phyloP scores from a whole-genome alignment of 2,113 vertebrate species.

The Diphyllodes magnificus region DNA sequence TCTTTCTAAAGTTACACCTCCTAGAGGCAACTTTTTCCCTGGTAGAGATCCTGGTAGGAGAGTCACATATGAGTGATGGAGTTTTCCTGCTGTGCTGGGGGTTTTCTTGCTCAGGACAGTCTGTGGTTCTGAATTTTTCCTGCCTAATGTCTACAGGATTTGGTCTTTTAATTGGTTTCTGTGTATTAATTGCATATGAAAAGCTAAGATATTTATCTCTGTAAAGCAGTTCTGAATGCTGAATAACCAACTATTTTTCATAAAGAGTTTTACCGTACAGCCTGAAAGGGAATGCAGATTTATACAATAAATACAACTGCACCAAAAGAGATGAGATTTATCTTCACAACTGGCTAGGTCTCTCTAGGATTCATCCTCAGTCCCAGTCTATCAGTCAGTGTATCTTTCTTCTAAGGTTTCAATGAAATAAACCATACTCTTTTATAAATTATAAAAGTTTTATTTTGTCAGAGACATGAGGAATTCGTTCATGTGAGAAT shows the following conservation, averaged over 20 bases:
- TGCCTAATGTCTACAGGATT: slow-evolving; percentile 8
- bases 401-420: slow-evolving; percentile 35
- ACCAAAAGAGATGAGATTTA: slow-evolving; percentile 20
- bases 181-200: slow-evolving; percentile 49
- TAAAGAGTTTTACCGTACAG: neutral
- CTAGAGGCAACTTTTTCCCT: neutral
- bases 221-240: slow-evolving; percentile 10
- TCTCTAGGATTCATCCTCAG: slow-evolving; percentile 38
- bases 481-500: neutral
- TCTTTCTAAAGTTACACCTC: slow-evolving; percentile 3
- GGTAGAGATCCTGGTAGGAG: neutral
- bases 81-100: slow-evolving; percentile 18
- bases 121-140: slow-evolving; percentile 10
- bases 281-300: slow-evolving; percentile 26
- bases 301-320: slow-evolving; percentile 24
- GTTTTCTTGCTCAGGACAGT: neutral
- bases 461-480: slow-evolving; percentile 39
- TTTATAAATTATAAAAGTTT: slow-evolving; percentile 55
- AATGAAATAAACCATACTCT: slow-evolving; percentile 21
- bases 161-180: slow-evolving; percentile 55
- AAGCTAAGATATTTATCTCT: slow-evolving; percentile 46
- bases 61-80: neutral
- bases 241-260: slow-evolving; percentile 47
- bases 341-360: slow-evolving; percentile 29
- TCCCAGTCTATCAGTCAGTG: slow-evolving; percentile 26